Percentiles rank a stretch among this genome's conserved stretches.
Evolutionary conservation across 2,113 vertebrate species (phyloP).

Genomic region (Carassius auratus): DNA sequence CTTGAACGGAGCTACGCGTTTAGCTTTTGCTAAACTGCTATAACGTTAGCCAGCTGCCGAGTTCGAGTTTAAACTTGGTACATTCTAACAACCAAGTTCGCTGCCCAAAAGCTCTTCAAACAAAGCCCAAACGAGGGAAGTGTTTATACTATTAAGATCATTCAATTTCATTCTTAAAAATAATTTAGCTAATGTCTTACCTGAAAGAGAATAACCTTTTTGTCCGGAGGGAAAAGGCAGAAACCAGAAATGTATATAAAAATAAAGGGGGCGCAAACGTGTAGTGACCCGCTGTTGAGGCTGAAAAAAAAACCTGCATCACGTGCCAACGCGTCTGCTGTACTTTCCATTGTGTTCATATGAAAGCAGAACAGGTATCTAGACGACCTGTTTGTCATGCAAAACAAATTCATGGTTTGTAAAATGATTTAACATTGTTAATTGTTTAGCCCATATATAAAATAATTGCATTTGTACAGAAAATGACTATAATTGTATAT

Average conservation of each 20-base stretch:
- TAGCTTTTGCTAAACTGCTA: slow-evolving; percentile 34
- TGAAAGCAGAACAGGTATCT: neutral
- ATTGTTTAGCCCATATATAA: neutral
- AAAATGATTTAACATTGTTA: neutral
- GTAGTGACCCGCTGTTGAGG: slow-evolving; percentile 11
- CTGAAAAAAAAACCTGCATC: slow-evolving; percentile 27
- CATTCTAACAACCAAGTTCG: slow-evolving; percentile 2
- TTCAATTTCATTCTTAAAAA: neutral
- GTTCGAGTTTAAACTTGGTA: slow-evolving; percentile 52
- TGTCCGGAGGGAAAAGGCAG: slow-evolving; percentile 39
- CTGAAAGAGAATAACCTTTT: slow-evolving; percentile 33
- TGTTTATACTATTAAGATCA: neutral
- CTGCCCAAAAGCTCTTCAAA: neutral
- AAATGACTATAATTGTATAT: neutral
- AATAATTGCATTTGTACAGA: neutral
- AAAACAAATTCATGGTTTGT: neutral
- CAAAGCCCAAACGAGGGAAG: neutral
- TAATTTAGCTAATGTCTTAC: slow-evolving; percentile 12
- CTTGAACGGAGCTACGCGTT: neutral
- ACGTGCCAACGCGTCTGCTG: slow-evolving; percentile 20
- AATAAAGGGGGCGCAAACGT: slow-evolving; percentile 50
- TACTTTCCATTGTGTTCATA: slow-evolving; percentile 8
- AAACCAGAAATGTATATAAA: slow-evolving; percentile 31
- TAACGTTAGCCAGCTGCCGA: neutral
- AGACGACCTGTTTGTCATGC: neutral